Evolutionary conservation across 2,888 invertebrate species (phyloP).

Genomic region (Anthophora plumipes): DNA sequence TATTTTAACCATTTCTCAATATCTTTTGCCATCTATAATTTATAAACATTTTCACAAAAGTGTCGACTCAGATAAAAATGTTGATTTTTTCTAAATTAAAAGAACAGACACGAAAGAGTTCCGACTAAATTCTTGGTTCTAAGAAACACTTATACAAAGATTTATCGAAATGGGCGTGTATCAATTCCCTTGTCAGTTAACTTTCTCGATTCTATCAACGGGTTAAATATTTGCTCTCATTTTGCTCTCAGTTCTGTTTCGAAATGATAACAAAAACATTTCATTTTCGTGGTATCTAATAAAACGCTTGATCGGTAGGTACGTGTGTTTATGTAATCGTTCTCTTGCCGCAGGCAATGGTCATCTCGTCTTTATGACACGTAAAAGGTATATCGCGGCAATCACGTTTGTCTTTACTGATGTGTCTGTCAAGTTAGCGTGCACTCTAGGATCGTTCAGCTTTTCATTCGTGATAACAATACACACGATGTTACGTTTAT

Average conservation of each 20-base stretch:
- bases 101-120: no score
- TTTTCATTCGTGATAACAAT: not conserved
- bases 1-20: no score
- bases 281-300: slow-evolving; percentile 51
- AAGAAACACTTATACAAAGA: no score
- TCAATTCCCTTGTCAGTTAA: no score
- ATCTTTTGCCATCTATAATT: no score
- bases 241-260: slow-evolving; percentile 30
- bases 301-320: slow-evolving; percentile 51
- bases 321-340: slow-evolving; percentile 15
- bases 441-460: slow-evolving; percentile 9
- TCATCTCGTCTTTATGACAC: slow-evolving; percentile 29
- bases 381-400: slow-evolving; percentile 28
- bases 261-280: slow-evolving; percentile 50
- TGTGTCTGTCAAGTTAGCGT: slow-evolving; percentile 4
- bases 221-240: slow-evolving; percentile 69
- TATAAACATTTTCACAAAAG: no score
- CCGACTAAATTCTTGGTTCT: no score
- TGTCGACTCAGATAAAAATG: no score
- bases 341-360: slow-evolving; percentile 15
- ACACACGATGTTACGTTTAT: no score
- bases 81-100: no score
- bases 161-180: no score
- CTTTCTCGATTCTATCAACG: slow-evolving; percentile 67
- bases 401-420: slow-evolving; percentile 18